phyloP scores from a whole-genome alignment of 2,113 vertebrate species.

The Stercorarius parasiticus region DNA sequence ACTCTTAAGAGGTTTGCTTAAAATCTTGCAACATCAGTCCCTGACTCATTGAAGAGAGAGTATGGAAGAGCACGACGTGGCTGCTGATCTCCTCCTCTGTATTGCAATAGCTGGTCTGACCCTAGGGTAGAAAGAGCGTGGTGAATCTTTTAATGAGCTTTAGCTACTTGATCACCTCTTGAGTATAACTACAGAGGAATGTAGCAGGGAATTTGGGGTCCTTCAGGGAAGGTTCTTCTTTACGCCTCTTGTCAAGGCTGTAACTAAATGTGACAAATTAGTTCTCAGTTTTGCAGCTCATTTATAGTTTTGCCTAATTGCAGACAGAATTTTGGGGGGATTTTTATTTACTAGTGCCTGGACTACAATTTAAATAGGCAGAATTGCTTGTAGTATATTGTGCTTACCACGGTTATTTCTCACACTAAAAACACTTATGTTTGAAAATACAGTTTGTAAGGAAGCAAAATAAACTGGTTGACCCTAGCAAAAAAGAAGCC shows the following conservation, averaged over 20 bases:
- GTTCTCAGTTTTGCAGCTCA: background rate
- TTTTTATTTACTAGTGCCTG: background rate
- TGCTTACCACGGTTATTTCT: background rate
- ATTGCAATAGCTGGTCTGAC: background rate
- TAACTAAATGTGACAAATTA: background rate
- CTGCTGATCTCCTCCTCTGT: background rate
- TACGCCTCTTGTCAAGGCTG: background rate
- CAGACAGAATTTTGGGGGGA: background rate
- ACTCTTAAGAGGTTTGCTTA: background rate
- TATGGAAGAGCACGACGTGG: background rate
- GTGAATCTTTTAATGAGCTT: background rate
- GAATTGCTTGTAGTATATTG: background rate
- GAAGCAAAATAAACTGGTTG: background rate
- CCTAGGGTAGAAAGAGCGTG: background rate
- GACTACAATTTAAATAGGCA: background rate
- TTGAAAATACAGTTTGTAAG: conserved; percentile 15
- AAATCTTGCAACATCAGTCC: background rate
- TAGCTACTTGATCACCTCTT: background rate
- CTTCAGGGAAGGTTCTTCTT: background rate
- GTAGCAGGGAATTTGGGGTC: background rate
- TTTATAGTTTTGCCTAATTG: background rate
- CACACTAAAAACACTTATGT: background rate
- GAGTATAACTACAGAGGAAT: background rate
- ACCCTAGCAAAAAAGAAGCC: background rate
- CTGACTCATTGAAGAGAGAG: background rate